phyloP scores from a whole-genome alignment of 2,888 invertebrate genomes.

The Mythimna pallens region DNA sequence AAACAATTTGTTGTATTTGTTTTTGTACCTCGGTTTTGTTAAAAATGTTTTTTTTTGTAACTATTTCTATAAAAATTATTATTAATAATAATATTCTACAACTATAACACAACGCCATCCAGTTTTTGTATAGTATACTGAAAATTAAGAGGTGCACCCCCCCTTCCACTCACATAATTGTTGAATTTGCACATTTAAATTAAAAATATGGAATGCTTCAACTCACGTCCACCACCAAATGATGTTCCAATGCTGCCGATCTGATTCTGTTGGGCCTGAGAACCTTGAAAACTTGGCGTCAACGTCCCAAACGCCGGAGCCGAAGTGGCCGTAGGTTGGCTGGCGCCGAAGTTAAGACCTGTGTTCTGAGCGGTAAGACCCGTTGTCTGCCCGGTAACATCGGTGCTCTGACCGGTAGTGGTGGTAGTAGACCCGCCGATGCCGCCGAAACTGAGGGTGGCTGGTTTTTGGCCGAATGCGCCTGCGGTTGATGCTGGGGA shows the following conservation, averaged over 20 bases:
- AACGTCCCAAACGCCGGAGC: conserved; percentile 41
- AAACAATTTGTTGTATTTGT: too few relatives aligned
- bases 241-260: background rate
- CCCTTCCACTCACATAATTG: too few relatives aligned
- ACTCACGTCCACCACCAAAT: conserved; percentile 43
- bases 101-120: too few relatives aligned
- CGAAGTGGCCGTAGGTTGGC: conserved; percentile 14
- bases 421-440: conserved; percentile 19
- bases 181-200: background rate
- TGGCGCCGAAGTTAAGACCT: conserved; percentile 39
- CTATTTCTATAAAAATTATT: too few relatives aligned
- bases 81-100: too few relatives aligned
- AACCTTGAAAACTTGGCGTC: conserved; percentile 48
- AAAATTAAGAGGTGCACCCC: too few relatives aligned
- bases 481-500: conserved; percentile 24
- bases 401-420: background rate
- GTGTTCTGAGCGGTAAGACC: conserved; percentile 5
- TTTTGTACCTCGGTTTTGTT: too few relatives aligned
- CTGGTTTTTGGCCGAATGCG: conserved; percentile 36
- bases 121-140: too few relatives aligned
- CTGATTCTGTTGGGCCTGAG: background rate
- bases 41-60: too few relatives aligned
- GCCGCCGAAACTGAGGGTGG: conserved; percentile 48
- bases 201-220: background rate
- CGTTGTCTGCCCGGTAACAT: conserved; percentile 3